Percentiles rank a stretch among this genome's conserved stretches.
Evolutionary conservation across 1,140 invertebrate species (phyloP).

Genomic region (Ceratina calcarata): DNA sequence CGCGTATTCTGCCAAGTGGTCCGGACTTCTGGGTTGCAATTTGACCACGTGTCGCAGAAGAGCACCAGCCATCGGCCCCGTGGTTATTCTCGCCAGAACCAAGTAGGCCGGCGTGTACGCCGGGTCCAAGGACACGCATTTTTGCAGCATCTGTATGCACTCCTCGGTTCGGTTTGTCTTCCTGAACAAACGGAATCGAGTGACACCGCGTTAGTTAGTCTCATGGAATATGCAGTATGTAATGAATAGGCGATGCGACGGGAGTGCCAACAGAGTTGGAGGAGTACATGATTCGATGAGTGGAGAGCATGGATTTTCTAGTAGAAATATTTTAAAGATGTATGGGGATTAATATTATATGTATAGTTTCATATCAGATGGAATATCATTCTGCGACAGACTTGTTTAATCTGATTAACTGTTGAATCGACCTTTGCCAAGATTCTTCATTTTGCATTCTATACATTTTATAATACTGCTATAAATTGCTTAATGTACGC

Average conservation of each 20-base stretch:
- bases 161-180: conserved; percentile 85
- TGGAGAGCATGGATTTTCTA: too few relatives aligned
- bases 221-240: neutral
- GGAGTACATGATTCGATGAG: neutral
- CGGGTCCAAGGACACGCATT: conserved; percentile 84
- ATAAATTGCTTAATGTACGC: too few relatives aligned
- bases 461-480: too few relatives aligned
- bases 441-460: too few relatives aligned
- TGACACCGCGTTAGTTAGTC: neutral
- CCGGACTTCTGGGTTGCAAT: conserved; percentile 84
- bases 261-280: neutral
- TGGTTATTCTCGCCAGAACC: conserved; percentile 83
- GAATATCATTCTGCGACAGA: too few relatives aligned
- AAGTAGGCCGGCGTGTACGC: conserved; percentile 86
- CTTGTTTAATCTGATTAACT: too few relatives aligned
- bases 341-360: too few relatives aligned
- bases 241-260: neutral
- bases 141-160: conserved; percentile 85
- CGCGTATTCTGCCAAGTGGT: conserved; percentile 85
- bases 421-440: too few relatives aligned
- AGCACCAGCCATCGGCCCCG: conserved; percentile 80
- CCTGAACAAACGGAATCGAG: conserved; percentile 76
- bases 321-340: too few relatives aligned
- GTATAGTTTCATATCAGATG: too few relatives aligned
- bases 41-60: conserved; percentile 82